Conservation (phyloP, 2,797 vertebrate species). For the Gobio occitaniae region DNA sequence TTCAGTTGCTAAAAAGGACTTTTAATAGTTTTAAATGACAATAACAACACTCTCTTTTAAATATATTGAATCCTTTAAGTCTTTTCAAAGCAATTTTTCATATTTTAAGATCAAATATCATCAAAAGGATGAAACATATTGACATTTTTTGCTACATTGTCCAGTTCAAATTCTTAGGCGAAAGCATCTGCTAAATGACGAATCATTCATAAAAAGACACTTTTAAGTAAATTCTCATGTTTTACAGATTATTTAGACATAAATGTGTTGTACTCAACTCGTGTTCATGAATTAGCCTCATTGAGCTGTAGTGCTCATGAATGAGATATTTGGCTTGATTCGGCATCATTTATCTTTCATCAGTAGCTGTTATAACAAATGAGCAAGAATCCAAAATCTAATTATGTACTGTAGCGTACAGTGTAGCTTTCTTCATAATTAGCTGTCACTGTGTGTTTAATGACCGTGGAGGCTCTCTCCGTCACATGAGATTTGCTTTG, state of each 20-base stretch:
- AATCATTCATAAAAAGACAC: not conserved
- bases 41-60: not conserved
- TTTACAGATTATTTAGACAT: not conserved
- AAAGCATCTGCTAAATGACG: not conserved
- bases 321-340: constrained; percentile 9
- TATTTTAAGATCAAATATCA: not conserved
- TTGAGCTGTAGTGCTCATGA: not conserved
- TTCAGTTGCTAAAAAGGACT: too few relatives aligned
- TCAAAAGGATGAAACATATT: not conserved
- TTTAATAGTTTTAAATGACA: not conserved
- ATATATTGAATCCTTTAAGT: not conserved
- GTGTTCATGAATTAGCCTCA: not conserved
- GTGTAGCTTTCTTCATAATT: constrained; percentile 28
- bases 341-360: not conserved
- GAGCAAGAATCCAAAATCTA: not conserved
- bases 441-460: constrained; percentile 26
- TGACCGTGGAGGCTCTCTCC: constrained; percentile 1
- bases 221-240: not conserved
- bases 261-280: not conserved
- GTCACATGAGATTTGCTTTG: not conserved
- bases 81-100: not conserved
- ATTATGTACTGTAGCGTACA: not conserved
- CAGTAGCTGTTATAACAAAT: constrained; percentile 9
- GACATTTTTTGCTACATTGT: not conserved
- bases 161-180: not conserved